Evolutionary conservation across 2,113 vertebrate species (phyloP).

Genomic region (Diadophis punctatus): DNA sequence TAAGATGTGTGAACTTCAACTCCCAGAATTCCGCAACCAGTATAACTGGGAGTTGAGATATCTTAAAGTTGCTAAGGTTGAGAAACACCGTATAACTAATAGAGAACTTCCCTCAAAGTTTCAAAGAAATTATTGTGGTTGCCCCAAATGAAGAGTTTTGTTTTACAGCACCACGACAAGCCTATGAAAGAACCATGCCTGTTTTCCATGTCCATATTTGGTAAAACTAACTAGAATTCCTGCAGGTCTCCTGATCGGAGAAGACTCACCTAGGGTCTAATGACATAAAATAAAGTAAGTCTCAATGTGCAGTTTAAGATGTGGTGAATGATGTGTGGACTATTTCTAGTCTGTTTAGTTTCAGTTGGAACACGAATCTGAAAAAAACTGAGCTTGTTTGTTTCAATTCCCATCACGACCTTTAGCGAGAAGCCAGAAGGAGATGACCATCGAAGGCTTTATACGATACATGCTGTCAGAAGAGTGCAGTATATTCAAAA

Average conservation of each 20-base stretch:
- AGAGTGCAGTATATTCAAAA: conserved; percentile 73
- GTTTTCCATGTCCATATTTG: not conserved
- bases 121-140: not conserved
- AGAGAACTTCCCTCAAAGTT: not conserved
- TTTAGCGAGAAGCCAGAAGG: conserved; percentile 67
- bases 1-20: not conserved
- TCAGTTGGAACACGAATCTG: not conserved
- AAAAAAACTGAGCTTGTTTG: not conserved
- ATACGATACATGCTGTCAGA: conserved; percentile 76
- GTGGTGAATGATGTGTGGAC: not conserved
- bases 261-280: not conserved
- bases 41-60: not conserved
- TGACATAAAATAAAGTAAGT: not conserved
- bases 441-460: conserved; percentile 83
- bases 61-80: not conserved
- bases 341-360: not conserved
- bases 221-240: not conserved
- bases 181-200: not conserved
- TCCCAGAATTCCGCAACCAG: not conserved
- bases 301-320: not conserved
- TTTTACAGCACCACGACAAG: not conserved
- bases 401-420: not conserved
- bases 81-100: not conserved
- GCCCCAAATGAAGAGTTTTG: not conserved
- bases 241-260: not conserved